Evolutionary conservation across 2,113 vertebrate genomes (phyloP).

Genomic region (Lepus americanus): DNA sequence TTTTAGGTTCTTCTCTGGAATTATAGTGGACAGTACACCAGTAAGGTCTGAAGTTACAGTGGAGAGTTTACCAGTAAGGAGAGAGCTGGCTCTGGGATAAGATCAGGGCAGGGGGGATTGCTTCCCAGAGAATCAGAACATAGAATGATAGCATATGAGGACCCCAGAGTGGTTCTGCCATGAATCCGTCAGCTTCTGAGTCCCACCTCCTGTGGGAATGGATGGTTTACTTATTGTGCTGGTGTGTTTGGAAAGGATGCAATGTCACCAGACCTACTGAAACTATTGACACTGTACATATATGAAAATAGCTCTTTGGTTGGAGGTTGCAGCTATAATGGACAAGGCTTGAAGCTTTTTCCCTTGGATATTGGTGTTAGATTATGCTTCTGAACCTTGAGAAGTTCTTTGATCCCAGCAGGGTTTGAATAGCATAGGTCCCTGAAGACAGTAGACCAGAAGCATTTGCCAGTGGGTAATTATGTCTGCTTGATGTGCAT

Average conservation of each 20-base stretch:
- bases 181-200: neutral
- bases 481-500: constrained; percentile 35
- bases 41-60: neutral
- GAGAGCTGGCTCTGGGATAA: neutral
- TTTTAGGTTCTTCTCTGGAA: neutral
- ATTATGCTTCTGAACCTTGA: constrained; percentile 37
- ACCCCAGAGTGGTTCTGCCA: neutral
- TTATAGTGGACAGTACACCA: neutral
- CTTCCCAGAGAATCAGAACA: neutral
- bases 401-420: constrained; percentile 52
- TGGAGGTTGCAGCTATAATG: neutral
- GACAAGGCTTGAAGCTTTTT: neutral
- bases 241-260: neutral
- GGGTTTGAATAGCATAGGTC: constrained; percentile 48
- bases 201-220: neutral
- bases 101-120: rapidly evolving
- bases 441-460: constrained; percentile 38
- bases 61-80: neutral
- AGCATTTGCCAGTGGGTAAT: constrained; percentile 29
- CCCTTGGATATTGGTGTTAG: neutral
- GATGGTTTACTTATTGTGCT: neutral
- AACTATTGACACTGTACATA: neutral
- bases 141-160: neutral
- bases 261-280: neutral
- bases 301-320: neutral